Percentiles rank a stretch among this genome's conserved stretches.
Evolutionary conservation across 2,113 vertebrate species (phyloP).

Genomic region (Solea senegalensis): DNA sequence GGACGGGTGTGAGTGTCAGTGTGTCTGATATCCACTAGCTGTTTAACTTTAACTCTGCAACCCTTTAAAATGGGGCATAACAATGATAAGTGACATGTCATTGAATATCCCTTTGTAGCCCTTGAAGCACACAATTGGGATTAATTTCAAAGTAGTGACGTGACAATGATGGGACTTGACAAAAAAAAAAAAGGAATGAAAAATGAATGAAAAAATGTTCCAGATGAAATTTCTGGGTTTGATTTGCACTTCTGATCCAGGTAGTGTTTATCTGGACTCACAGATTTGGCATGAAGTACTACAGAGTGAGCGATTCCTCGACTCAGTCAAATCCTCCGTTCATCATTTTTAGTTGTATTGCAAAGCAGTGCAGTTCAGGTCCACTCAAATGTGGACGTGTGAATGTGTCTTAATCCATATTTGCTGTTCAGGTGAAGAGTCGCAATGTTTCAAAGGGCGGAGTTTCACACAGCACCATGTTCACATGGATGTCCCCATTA

Average conservation of each 20-base stretch:
- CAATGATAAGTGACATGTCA: background rate
- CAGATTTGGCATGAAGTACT: conserved; percentile 49
- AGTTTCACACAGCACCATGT: conserved; percentile 21
- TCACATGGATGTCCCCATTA: conserved; percentile 12
- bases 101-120: background rate
- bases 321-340: conserved; percentile 11
- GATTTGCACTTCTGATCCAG: conserved; percentile 65
- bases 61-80: conserved; percentile 22
- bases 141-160: conserved; percentile 18
- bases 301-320: conserved; percentile 13
- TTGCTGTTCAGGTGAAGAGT: conserved; percentile 33
- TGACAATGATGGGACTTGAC: conserved; percentile 15
- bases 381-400: conserved; percentile 26
- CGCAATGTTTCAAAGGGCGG: conserved; percentile 2
- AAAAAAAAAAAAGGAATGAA: background rate
- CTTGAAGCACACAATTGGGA: conserved; percentile 11
- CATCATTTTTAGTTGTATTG: conserved; percentile 1
- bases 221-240: conserved; percentile 49
- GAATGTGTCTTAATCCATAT: conserved; percentile 47
- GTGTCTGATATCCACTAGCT: background rate
- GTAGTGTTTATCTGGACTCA: conserved; percentile 19
- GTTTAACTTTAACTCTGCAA: background rate
- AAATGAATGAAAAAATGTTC: conserved; percentile 3
- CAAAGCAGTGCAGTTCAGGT: conserved; percentile 38
- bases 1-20: background rate